Conservation (phyloP, 2,888 invertebrate genomes). For the Seira musarum region DNA sequence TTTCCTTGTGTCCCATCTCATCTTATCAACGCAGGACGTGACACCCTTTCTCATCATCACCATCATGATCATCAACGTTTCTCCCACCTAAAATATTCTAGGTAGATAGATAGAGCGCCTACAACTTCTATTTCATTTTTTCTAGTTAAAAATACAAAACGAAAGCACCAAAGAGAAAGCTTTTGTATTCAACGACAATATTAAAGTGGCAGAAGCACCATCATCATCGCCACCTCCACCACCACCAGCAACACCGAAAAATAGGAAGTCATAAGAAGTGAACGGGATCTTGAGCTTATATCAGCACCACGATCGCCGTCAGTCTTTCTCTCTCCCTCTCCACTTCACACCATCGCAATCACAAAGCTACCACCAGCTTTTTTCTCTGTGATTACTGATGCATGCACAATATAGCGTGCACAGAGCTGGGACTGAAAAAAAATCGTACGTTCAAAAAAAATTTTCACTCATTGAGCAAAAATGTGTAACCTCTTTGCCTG, state of each 20-base stretch:
- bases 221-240: too few species aligned
- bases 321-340: not conserved
- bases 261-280: not conserved
- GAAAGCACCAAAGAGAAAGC: not conserved
- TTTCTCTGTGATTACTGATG: not conserved
- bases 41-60: slow-evolving; percentile 53
- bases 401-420: too few species aligned
- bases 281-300: not conserved
- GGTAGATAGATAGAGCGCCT: not conserved
- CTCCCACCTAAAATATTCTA: slow-evolving; percentile 32
- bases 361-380: not conserved
- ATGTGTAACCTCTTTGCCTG: not conserved
- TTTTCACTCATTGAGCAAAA: not conserved
- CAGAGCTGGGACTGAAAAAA: too few species aligned
- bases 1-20: slow-evolving; percentile 43
- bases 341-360: not conserved
- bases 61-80: not conserved
- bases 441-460: too few species aligned
- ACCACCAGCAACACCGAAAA: not conserved
- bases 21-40: slow-evolving; percentile 57
- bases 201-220: not conserved
- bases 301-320: not conserved
- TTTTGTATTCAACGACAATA: not conserved
- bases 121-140: too few species aligned
- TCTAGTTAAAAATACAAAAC: not conserved